Conservation (phyloP, 2,888 invertebrate species). For the Drymonia ruficornis region DNA sequence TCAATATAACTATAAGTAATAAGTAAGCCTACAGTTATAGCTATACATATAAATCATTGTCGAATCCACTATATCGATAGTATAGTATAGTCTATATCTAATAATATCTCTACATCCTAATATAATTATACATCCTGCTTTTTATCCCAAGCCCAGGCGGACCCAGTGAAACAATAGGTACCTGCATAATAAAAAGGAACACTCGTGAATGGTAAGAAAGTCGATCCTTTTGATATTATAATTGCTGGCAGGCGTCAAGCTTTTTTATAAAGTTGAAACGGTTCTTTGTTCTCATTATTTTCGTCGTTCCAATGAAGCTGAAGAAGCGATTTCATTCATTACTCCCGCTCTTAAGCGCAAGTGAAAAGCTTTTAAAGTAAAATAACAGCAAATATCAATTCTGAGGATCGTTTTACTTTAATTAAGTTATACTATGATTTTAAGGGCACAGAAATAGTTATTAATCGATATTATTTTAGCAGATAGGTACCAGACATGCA, state of each 20-base stretch:
- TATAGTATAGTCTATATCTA: too few relatives aligned
- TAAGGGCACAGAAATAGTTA: too few relatives aligned
- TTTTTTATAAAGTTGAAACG: conserved; percentile 49
- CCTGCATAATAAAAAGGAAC: conserved; percentile 10
- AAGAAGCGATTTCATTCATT: conserved; percentile 21
- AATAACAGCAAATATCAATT: neutral
- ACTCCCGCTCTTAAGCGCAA: conserved; percentile 11
- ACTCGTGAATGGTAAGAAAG: conserved; percentile 27
- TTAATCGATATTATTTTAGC: too few relatives aligned
- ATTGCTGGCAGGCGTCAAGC: conserved; percentile 52
- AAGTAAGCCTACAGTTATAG: too few relatives aligned
- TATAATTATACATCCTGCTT: neutral
- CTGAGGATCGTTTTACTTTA: neutral
- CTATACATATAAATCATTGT: too few relatives aligned
- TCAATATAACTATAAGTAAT: too few relatives aligned
- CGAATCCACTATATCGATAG: too few relatives aligned
- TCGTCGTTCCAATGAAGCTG: conserved; percentile 40
- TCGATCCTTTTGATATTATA: conserved; percentile 51
- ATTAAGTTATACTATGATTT: neutral
- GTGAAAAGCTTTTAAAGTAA: conserved; percentile 1
- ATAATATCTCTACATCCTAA: too few relatives aligned
- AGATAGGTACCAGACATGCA: too few relatives aligned
- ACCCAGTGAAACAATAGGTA: neutral
- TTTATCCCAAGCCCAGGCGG: neutral
- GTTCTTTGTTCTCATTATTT: conserved; percentile 56